Base-by-base conservation (phyloP, 2,797 vertebrate species). In the Podargus strigoides region DNA sequence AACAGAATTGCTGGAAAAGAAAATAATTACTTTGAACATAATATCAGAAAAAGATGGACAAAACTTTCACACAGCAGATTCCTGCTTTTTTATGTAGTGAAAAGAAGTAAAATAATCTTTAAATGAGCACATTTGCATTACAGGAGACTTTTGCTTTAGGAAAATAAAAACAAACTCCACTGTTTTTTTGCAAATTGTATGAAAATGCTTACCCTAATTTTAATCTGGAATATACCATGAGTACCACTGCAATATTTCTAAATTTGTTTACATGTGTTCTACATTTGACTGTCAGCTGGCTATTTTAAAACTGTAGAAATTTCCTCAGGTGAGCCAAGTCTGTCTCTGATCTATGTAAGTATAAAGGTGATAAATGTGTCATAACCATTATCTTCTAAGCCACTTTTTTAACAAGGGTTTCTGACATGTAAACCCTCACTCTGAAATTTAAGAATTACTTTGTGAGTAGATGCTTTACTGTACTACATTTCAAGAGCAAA, bases 111-210 rank as follows among this genome's bases (percentile, higher is more conserved):
- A 88, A 24, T 16, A 55, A 16, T n/a, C 8, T 85, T 69, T 37
- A 55, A 62, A 26, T 13, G 1, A 73, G 1, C 1, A 37, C 5
- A 3, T 34, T 79, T 66, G 12, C 19, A 42, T 46, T 55, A 21
- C 12, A 28, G 4, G 5, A 44, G 7, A 46, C 4, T 46, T 82
- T 27, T 42, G 7, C 17, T 73, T 21, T 46, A 1, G 8, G 3
- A 1, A n/a, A 41, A 62, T 26, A 60, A 10, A 19, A 2, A 3
- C 0, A 60, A 7, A 10, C 7, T 3, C 6, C 15, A 21, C 3
- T 70, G 3, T 39, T 13, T 19, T 20, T 1, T 47, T 67, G 15
- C 5, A 70, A 68, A 30, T 9, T 50, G 4, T 27, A 2, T 59
- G 26, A 41, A 83, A 53, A 52, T 0, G 14, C 14, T 59, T 68